Base-by-base conservation (phyloP, 2,888 invertebrate genomes). In the Lasioglossum oenotherae region DNA sequence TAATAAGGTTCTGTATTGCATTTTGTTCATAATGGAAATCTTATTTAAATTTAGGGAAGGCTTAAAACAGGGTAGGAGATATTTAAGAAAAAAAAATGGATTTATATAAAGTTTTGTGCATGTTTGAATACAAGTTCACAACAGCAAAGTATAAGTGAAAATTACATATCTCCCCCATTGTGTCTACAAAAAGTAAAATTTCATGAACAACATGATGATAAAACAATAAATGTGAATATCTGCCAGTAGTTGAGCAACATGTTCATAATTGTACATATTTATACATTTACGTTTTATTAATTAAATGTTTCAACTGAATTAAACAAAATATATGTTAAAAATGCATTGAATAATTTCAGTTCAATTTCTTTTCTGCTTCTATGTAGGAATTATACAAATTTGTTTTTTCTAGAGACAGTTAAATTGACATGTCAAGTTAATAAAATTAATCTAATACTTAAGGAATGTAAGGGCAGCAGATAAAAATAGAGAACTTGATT, bases 401-500 rank as follows among this genome's bases (percentile, higher is more conserved):
- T 14, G 14, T 44, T 23, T 46, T 46, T 49, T 38, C 64, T 74
- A 74, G 35, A 76, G 71, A 71, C 38, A 14, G 57, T 76, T 57
- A n/a, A 71, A 71, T 71, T 71, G 41, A 71, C 71, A 71, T 41
- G 10, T 49, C 71, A 74, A 85, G 74, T 74, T 72, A 71, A 76
- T 44, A 53, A 74, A 64, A 41, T 71, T 78, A 76, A 69, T 64
- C 74, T 81, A 38, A 78, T 16, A 67, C 71, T 78, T 77, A 60
- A 86, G 85, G 85, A 86, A 86, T 85, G 85, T 86, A 78, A 85
- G 46, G 72, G 31, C 64, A 72, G 73, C 31, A 64, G 85, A 85
- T 71, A 78, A 74, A 49, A 80, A 75, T 78, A 78, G 44, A 78
- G 41, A 67, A 78, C 75, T 75, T n/a, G 41, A 38, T 74, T 78